Percentiles rank a stretch among this genome's conserved stretches.
Evolutionary conservation across 2,797 vertebrate genomes (phyloP).

Genomic region (Denticeps clupeoides): DNA sequence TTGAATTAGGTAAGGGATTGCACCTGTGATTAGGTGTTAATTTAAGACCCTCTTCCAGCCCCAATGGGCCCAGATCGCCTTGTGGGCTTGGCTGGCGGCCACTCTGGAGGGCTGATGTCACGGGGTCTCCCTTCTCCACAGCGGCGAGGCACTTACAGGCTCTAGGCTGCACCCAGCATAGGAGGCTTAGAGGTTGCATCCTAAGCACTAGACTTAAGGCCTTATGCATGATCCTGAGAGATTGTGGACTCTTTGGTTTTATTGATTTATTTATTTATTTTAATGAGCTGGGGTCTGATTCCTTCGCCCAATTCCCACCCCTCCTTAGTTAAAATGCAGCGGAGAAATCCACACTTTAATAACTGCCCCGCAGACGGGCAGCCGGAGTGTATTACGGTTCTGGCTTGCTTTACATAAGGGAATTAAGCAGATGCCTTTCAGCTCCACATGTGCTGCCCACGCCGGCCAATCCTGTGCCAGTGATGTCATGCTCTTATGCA

Average conservation of each 20-base stretch:
- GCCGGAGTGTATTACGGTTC: constrained; percentile 48
- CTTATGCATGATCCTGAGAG: constrained; percentile 6
- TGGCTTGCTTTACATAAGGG: constrained; percentile 58
- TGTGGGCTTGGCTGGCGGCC: neutral
- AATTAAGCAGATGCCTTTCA: constrained; percentile 49
- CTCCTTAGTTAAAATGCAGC: neutral
- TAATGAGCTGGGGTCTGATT: neutral
- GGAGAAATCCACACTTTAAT: constrained; percentile 47
- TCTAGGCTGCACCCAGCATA: no score
- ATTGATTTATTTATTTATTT: neutral
- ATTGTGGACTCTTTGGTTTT: neutral
- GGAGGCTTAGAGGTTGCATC: no score
- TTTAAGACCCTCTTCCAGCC: neutral
- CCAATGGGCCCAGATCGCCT: neutral
- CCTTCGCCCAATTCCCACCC: neutral
- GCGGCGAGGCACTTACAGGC: no score
- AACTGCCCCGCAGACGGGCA: constrained; percentile 37
- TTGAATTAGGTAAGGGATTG: constrained; percentile 51
- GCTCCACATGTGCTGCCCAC: neutral
- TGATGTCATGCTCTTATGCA: constrained; percentile 43
- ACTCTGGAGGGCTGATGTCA: no score
- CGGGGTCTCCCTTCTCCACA: no score
- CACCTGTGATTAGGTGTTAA: constrained; percentile 51
- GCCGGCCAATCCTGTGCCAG: constrained; percentile 39
- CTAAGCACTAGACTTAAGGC: constrained; percentile 2